Percentiles rank a stretch among this genome's conserved stretches.
These are phyloP conservation scores for Microplitis deprimator DNA, from an alignment of 2,888 invertebrate genomes.

Conservation along the genomic window DNA sequence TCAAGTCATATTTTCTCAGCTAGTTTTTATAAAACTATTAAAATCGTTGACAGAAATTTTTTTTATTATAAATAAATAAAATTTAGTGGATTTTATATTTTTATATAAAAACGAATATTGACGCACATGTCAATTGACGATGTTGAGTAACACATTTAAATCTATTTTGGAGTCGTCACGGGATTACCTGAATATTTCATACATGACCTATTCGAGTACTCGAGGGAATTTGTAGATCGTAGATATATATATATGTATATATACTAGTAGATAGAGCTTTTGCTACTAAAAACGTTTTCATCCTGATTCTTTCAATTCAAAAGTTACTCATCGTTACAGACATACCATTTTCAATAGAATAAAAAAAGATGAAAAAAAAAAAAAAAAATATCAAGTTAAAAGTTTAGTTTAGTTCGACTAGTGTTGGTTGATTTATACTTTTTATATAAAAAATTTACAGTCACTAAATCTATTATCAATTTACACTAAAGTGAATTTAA, in stretches of 20 bases:
- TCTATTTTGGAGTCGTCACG: conserved; percentile 56
- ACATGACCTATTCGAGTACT: conserved; percentile 10
- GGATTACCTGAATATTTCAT: conserved; percentile 50
- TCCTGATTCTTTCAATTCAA: neutral
- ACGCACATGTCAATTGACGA: neutral
- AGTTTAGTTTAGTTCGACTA: neutral
- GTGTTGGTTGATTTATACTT: neutral
- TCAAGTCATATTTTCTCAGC: too few relatives aligned
- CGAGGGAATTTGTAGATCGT: neutral
- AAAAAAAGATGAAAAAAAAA: neutral
- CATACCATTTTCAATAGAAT: neutral
- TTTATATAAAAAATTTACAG: neutral
- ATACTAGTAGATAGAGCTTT: neutral
- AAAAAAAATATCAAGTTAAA: neutral
- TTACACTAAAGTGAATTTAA: conserved; percentile 17
- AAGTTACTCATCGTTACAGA: neutral
- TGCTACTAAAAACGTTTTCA: neutral
- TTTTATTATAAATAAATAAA: too few relatives aligned
- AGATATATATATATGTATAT: neutral
- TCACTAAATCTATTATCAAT: neutral
- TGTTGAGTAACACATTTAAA: conserved; percentile 53
- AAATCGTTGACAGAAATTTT: too few relatives aligned
- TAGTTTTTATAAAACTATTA: too few relatives aligned
- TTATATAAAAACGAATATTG: neutral
- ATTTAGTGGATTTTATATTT: too few relatives aligned